Conservation (phyloP, 2,888 invertebrate genomes). For the Sminthurides aquaticus region DNA sequence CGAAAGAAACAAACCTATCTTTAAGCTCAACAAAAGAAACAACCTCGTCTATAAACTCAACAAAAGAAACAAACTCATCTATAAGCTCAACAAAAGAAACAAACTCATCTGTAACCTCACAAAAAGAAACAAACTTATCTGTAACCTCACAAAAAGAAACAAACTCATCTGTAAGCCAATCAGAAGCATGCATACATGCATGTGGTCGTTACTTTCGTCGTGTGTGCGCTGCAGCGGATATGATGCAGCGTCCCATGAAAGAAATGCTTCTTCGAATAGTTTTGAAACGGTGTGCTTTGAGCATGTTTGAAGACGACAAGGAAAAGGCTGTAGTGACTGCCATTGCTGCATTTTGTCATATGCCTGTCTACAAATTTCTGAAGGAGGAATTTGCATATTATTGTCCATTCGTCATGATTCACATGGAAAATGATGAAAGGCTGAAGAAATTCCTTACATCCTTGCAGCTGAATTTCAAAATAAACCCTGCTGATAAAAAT, state of each 20-base stretch:
- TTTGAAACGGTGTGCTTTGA: neutral
- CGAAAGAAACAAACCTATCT: too few relatives aligned
- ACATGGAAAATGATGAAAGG: neutral
- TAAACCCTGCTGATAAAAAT: neutral
- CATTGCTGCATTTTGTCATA: neutral
- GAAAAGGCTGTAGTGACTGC: slow-evolving; percentile 5
- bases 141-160: too few relatives aligned
- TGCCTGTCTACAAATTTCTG: neutral
- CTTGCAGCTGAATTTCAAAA: neutral
- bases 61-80: too few relatives aligned
- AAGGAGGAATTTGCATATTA: slow-evolving; percentile 19
- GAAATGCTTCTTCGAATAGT: slow-evolving; percentile 6
- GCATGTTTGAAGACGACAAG: slow-evolving; percentile 7
- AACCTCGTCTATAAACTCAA: too few relatives aligned
- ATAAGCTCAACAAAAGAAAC: too few relatives aligned
- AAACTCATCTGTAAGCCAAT: neutral
- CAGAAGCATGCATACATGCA: neutral
- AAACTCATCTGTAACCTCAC: too few relatives aligned
- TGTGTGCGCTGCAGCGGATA: slow-evolving; percentile 9
- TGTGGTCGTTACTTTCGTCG: slow-evolving; percentile 2
- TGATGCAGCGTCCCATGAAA: neutral
- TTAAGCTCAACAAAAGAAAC: too few relatives aligned
- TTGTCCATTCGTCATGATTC: slow-evolving; percentile 11
- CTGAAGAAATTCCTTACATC: neutral
- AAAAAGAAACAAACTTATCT: too few relatives aligned